These are phyloP conservation scores for Corydoras maculifer DNA, from an alignment of 2,113 vertebrate genomes.

Conservation along the genomic window DNA sequence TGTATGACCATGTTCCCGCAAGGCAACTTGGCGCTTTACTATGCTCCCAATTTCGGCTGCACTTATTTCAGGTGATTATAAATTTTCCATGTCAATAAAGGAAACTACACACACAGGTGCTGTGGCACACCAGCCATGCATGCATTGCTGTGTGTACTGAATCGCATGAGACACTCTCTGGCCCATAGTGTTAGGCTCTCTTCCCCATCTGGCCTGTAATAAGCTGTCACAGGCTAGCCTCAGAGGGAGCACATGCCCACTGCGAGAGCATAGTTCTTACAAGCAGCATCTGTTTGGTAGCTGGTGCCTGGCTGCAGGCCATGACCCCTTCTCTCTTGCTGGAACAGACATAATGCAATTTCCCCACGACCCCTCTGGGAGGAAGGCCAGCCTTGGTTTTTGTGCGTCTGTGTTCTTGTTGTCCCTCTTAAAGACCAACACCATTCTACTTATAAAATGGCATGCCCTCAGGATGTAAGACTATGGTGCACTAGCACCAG, in stretches of 20 bases:
- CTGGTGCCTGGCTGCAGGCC: constrained; percentile 44
- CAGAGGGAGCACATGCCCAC: constrained; percentile 31
- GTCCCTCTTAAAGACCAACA: constrained; percentile 39
- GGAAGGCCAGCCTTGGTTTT: constrained; percentile 34
- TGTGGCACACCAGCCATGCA: constrained; percentile 22
- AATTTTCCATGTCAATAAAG: constrained; percentile 23
- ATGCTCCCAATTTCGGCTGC: not conserved
- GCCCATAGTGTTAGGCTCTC: constrained; percentile 30
- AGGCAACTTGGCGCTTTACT: constrained; percentile 31
- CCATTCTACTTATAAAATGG: constrained; percentile 26
- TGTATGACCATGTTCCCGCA: constrained; percentile 17
- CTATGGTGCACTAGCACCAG: constrained; percentile 10
- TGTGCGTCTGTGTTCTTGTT: constrained; percentile 35
- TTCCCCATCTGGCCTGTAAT: constrained; percentile 45
- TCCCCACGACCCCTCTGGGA: constrained; percentile 46
- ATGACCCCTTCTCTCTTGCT: constrained; percentile 38
- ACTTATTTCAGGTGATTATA: constrained; percentile 9
- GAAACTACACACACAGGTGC: constrained; percentile 35
- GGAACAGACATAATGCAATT: constrained; percentile 46
- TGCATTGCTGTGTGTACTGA: constrained; percentile 26
- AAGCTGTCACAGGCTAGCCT: constrained; percentile 40
- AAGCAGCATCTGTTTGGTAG: constrained; percentile 45
- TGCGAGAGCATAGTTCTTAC: constrained; percentile 42
- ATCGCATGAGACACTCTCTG: constrained; percentile 30
- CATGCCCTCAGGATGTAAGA: constrained; percentile 32